A percentile compares a stretch with the other conserved stretches of the same genome.
Evolutionary conservation across 2,888 invertebrate genomes (phyloP).

Genomic region (Dendrolimus pini): DNA sequence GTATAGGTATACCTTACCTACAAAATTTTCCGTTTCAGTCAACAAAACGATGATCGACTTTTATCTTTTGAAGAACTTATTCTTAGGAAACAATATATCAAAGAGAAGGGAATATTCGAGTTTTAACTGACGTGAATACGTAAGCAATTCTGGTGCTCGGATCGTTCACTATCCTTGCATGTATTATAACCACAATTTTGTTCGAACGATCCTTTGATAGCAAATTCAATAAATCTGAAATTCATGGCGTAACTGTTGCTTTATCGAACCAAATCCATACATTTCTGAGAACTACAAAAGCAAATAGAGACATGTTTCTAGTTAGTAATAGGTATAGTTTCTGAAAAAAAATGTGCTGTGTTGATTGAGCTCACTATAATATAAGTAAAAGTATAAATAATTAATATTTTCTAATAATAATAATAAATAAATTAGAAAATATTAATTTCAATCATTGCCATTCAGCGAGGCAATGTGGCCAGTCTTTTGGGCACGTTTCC

Average conservation of each 20-base stretch:
- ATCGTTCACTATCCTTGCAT: conserved; percentile 25
- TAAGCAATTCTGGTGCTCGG: conserved; percentile 20
- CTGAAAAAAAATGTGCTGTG: too few relatives aligned
- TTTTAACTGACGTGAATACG: conserved; percentile 33
- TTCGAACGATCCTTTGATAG: conserved; percentile 32
- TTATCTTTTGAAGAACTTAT: conserved; percentile 9
- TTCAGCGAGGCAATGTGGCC: too few relatives aligned
- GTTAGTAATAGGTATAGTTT: too few relatives aligned
- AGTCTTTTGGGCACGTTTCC: too few relatives aligned
- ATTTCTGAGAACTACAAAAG: conserved; percentile 18
- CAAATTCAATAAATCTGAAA: neutral
- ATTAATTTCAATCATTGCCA: too few relatives aligned
- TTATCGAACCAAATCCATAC: too few relatives aligned
- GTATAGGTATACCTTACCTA: neutral
- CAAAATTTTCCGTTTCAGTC: neutral
- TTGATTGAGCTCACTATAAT: too few relatives aligned
- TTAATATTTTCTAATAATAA: too few relatives aligned
- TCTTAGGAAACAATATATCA: conserved; percentile 15
- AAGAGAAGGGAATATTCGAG: conserved; percentile 17
- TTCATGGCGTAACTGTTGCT: neutral
- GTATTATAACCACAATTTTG: conserved; percentile 32
- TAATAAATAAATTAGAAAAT: too few relatives aligned
- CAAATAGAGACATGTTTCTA: conserved; percentile 39
- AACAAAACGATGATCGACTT: conserved; percentile 7
- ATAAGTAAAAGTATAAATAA: too few relatives aligned